Conservation (phyloP, 2,113 vertebrate genomes). For the Nerophis ophidion region DNA sequence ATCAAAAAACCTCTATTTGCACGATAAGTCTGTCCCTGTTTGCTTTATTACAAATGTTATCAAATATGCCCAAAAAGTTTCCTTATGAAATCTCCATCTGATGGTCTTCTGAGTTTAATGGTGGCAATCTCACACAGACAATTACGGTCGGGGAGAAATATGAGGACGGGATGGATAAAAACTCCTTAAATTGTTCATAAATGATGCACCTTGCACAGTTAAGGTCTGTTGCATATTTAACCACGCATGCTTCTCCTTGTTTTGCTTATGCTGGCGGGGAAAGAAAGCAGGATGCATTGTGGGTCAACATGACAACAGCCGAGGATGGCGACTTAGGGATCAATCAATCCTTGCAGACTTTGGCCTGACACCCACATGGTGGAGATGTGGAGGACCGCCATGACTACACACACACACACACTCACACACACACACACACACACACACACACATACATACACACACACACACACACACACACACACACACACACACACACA, state of each 20-base stretch:
- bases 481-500: too few relatives aligned
- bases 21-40: constrained; percentile 56
- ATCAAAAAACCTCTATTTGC: constrained; percentile 59
- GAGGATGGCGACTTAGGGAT: constrained; percentile 49
- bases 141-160: constrained; percentile 52
- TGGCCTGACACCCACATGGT: constrained; percentile 41
- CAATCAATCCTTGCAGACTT: constrained; percentile 53
- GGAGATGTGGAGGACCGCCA: constrained; percentile 31
- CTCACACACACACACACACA: too few relatives aligned
- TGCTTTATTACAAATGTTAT: constrained; percentile 65
- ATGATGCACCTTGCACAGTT: constrained; percentile 60
- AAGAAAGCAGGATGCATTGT: constrained; percentile 56
- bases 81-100: constrained; percentile 70
- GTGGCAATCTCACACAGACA: constrained; percentile 60
- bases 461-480: too few relatives aligned
- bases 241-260: constrained; percentile 55
- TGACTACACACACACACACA: too few relatives aligned
- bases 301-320: constrained; percentile 57
- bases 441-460: too few relatives aligned
- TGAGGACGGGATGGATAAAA: constrained; percentile 56
- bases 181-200: constrained; percentile 64
- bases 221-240: constrained; percentile 65
- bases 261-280: constrained; percentile 35
- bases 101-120: constrained; percentile 65
- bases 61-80: constrained; percentile 64